Evolutionary conservation across 2,797 vertebrate genomes (phyloP).

Genomic region (Rallus crepitans): DNA sequence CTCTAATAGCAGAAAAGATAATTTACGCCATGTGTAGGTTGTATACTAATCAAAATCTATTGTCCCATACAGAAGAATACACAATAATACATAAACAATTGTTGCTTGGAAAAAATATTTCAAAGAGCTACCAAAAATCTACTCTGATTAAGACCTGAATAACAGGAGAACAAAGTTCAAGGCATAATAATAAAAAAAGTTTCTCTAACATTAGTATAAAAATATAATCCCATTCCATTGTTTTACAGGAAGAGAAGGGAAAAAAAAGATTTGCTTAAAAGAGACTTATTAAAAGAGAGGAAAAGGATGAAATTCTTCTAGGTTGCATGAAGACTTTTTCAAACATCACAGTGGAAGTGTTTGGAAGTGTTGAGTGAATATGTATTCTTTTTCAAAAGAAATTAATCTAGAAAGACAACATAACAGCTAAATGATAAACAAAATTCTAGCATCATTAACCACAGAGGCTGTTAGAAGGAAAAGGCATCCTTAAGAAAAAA

Average conservation of each 20-base stretch:
- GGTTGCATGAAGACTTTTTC: background rate
- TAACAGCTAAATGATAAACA: background rate
- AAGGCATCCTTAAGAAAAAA: background rate
- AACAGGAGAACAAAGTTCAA: background rate
- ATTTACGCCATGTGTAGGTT: background rate
- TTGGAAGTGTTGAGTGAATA: background rate
- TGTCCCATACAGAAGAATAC: background rate
- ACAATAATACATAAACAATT: background rate
- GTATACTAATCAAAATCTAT: background rate
- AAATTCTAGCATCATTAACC: background rate
- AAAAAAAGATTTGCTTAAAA: background rate
- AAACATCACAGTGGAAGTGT: background rate
- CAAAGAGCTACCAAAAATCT: background rate
- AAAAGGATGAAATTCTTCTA: background rate
- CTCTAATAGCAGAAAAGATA: background rate
- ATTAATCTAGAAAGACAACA: background rate
- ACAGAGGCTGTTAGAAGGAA: background rate
- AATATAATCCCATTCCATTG: background rate
- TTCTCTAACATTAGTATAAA: background rate
- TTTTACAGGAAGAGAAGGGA: background rate
- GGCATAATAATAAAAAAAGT: background rate
- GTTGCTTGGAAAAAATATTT: background rate
- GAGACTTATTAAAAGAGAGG: background rate
- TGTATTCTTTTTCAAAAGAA: background rate
- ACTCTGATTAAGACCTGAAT: background rate